Base-by-base conservation (phyloP, 2,888 invertebrate genomes). In the Lithophane socia region DNA sequence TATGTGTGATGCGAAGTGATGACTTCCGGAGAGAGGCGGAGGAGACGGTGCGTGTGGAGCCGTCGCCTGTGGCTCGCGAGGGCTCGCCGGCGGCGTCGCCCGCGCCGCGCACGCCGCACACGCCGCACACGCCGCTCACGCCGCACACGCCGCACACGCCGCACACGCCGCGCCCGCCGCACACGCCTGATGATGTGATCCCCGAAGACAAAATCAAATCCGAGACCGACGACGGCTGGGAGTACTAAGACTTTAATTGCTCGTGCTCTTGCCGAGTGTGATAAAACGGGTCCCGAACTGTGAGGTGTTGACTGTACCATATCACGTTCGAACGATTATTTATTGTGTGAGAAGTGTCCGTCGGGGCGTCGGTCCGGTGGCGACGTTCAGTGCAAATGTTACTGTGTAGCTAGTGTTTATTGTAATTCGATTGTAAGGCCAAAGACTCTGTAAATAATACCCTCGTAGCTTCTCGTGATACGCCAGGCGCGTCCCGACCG, bases 1-100 rank as follows among this genome's bases (percentile, higher is more conserved):
- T 99, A 47, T 99, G 99, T 92, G 99, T 99, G 10, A 98, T 99
- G 98, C 98, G 98, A 88, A 98, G 98, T 78, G 98, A 98, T 87
- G 98, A 98, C 92, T 98, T 98, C 92, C 94, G 97, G 66, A 94
- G 97, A 75, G 96, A 96, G 77, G 95, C 97, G 47, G 98, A 98
- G 93, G 98, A 98, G 91, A 98, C 98, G 8, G 97, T 98, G 75
- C 97, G 98, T 49, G 98, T 98, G 70, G 98, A 98, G 93, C 98
- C 98, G 0, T 98, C 98, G 42, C 98, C 98, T 3, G 98, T 98
- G 44, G 97, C 97, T 88, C 96, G 92, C 64, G 97, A 95, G 80
- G 92, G 94, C 80, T 94, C 97, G 69, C 95, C 94, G 42, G 91
- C 92, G 87, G 77, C 85, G 87, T 75, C 88, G 87, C 86, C 77